Conservation (phyloP, 2,888 invertebrate genomes). For the Azorinus chamasolen region DNA sequence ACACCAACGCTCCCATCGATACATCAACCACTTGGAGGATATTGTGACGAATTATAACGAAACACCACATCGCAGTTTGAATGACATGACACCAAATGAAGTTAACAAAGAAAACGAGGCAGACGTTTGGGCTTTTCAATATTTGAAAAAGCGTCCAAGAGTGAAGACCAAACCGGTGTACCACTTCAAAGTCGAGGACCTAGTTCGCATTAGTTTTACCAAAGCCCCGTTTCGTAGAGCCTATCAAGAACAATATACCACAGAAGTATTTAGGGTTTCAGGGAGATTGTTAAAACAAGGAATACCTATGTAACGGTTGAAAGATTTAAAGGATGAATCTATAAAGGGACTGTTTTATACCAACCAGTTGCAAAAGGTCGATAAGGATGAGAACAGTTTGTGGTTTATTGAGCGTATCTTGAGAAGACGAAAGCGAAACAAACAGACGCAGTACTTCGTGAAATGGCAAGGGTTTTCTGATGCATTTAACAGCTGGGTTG, state of each 20-base stretch:
- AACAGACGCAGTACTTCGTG: conserved; percentile 40
- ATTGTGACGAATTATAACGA: conserved; percentile 19
- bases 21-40: conserved; percentile 1
- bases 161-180: neutral
- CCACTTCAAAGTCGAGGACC: conserved; percentile 2
- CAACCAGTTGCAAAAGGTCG: conserved; percentile 39
- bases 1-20: conserved; percentile 12
- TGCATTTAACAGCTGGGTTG: conserved; percentile 52
- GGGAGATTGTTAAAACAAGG: conserved; percentile 33
- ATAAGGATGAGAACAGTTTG: conserved; percentile 53
- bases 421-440: conserved; percentile 40
- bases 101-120: conserved; percentile 48
- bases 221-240: conserved; percentile 13
- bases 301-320: conserved; percentile 34
- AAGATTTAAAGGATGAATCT: conserved; percentile 29
- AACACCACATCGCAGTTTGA: conserved; percentile 42
- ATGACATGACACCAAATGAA: conserved; percentile 39
- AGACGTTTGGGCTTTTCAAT: conserved; percentile 37
- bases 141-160: conserved; percentile 8
- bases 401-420: conserved; percentile 61
- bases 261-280: conserved; percentile 35
- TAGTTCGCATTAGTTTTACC: conserved; percentile 18
- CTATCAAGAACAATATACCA: conserved; percentile 24
- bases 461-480: conserved; percentile 52
- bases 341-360: conserved; percentile 45